phyloP scores from a whole-genome alignment of 2,113 vertebrate genomes.

The Neodontobutis hainanensis region DNA sequence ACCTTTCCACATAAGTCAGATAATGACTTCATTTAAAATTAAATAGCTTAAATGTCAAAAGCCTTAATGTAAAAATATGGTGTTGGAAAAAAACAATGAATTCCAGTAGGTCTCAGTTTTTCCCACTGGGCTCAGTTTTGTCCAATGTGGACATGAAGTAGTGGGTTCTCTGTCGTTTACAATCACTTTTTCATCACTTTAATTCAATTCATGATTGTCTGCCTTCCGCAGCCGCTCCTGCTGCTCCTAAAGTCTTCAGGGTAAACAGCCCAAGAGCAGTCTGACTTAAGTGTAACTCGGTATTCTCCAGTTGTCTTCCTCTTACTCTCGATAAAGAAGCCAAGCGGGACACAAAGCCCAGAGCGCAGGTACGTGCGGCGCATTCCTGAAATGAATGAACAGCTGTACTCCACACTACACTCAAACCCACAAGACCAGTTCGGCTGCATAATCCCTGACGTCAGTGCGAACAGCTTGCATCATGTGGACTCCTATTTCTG shows the following conservation, averaged over 20 bases:
- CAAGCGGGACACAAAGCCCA: conserved; percentile 24
- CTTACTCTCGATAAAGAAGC: conserved; percentile 32
- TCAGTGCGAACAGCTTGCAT: conserved; percentile 19
- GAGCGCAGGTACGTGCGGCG: conserved; percentile 47
- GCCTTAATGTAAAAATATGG: too few relatives aligned
- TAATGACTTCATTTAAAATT: too few relatives aligned
- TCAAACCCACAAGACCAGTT: conserved; percentile 44
- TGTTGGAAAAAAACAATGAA: too few relatives aligned
- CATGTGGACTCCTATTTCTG: conserved; percentile 23
- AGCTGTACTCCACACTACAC: conserved; percentile 37
- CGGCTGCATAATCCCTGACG: conserved; percentile 30
- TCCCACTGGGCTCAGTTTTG: too few relatives aligned
- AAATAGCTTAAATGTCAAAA: too few relatives aligned
- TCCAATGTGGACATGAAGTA: too few relatives aligned
- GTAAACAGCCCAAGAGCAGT: conserved; percentile 23
- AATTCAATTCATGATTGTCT: not conserved
- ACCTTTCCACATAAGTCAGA: too few relatives aligned
- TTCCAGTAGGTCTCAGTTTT: too few relatives aligned
- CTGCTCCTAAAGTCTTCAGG: conserved; percentile 22
- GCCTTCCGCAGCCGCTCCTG: not conserved
- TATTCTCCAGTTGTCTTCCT: conserved; percentile 19
- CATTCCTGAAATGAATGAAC: conserved; percentile 52
- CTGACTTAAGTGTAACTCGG: conserved; percentile 20
- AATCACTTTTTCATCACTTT: not conserved
- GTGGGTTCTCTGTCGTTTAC: too few relatives aligned